Base-by-base conservation (phyloP, 2,113 vertebrate genomes). In the Cacatua alba region DNA sequence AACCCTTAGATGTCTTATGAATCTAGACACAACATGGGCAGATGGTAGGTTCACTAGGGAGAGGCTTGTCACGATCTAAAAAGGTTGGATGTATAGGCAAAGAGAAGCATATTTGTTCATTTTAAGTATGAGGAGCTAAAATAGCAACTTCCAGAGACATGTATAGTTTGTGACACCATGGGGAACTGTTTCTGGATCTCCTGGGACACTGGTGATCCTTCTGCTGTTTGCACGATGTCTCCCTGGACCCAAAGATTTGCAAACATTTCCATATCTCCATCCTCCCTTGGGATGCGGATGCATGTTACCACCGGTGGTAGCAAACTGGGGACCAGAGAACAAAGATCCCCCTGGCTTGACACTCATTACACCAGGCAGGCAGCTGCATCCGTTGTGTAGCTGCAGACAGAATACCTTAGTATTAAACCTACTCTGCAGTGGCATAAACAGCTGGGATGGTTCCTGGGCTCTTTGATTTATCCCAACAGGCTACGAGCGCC, bases 141-240 rank as follows among this genome's bases (percentile, higher is more conserved):
- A 2, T 0, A 92, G 49, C 52, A 75, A 9, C 31, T 49, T 3
- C 1, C 43, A 17, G 29, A 28, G 64, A 69, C 48, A 71, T 23
- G 37, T n/a, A 13, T 0, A 0, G 17, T 82, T 68, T 71, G 41
- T 2, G 4, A 57, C 44, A 10, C 52, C 0, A 0, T 17, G 0
- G 16, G 65, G 57, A 82, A 52, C 21, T 39, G 55, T 14, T 2
- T 4, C 57, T 80, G 63, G 8, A 6, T 92, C 39, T 51, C 70
- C 35, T 39, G 68, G 39, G 63, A 4, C 39, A 44, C 23, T 4
- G 25, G 24, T 0, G 2, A 55, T 80, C 57, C 51, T 37, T 31
- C 18, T 0, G 3, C 46, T 43, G 9, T 80, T 87, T 1, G 19
- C 39, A 35, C 48, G 31, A 46, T 7, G 1, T 19, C 16, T 74